Percentiles rank a stretch among this genome's conserved stretches.
These are phyloP conservation scores for Leucosticte australis DNA, from an alignment of 2,113 vertebrate genomes.

Conservation along the genomic window DNA sequence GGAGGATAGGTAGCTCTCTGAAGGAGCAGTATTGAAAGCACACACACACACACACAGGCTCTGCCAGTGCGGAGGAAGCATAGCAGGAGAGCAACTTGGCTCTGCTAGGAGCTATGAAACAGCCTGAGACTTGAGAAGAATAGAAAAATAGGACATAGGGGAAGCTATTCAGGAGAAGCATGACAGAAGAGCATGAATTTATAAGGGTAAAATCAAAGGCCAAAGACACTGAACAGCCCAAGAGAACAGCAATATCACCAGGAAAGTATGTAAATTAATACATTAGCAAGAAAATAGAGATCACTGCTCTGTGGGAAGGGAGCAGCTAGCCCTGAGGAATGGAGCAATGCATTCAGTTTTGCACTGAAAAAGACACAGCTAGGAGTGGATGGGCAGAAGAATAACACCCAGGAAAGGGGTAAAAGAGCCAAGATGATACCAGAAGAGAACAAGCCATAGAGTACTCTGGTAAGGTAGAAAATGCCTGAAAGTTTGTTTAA, in stretches of 20 bases:
- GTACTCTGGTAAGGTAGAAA: not conserved
- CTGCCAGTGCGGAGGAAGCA: constrained; percentile 3
- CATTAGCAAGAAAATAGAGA: not conserved
- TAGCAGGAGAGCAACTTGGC: constrained; percentile 2
- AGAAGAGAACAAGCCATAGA: not conserved
- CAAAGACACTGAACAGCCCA: not conserved
- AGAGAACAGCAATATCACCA: not conserved
- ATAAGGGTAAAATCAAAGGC: not conserved
- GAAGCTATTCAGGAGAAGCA: not conserved
- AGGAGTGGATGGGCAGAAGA: not conserved
- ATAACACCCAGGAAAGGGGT: not conserved
- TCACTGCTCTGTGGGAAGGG: not conserved
- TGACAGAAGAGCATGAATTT: not conserved
- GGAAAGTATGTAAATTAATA: not conserved
- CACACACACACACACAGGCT: not conserved
- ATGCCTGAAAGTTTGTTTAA: not conserved
- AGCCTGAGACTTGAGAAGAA: not conserved
- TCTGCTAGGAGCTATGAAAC: not conserved
- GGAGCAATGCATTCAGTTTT: not conserved
- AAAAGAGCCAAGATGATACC: not conserved
- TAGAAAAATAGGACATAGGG: not conserved
- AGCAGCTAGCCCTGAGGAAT: not conserved
- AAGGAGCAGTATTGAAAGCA: not conserved
- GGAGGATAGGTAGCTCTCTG: not conserved
- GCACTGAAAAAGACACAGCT: not conserved